Evolutionary conservation across 2,113 vertebrate genomes (phyloP).

Genomic region (Pseudopipra pipra): DNA sequence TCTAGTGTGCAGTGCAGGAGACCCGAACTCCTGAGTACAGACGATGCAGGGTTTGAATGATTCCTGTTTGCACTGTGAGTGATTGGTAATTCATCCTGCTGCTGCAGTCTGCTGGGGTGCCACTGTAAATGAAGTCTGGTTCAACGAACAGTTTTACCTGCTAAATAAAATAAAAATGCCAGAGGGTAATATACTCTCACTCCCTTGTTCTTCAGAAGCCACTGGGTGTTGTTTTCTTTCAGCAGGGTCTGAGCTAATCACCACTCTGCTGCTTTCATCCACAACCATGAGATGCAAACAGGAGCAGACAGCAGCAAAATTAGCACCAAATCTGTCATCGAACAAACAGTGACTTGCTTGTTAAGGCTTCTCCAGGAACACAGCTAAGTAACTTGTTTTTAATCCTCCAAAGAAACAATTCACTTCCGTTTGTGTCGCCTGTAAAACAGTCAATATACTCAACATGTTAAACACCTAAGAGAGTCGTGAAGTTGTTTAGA

Average conservation of each 20-base stretch:
- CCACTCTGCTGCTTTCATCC: slow-evolving; percentile 32
- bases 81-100: slow-evolving; percentile 26
- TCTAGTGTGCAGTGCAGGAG: neutral
- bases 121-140: slow-evolving; percentile 37
- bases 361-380: slow-evolving; percentile 1
- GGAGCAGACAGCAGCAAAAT: slow-evolving; percentile 55
- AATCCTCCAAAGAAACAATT: slow-evolving; percentile 7
- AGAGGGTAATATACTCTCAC: slow-evolving; percentile 43
- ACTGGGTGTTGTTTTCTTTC: neutral
- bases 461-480: neutral
- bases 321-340: slow-evolving; percentile 28
- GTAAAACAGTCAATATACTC: neutral
- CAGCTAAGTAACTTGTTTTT: slow-evolving; percentile 8
- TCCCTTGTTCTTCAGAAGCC: slow-evolving; percentile 36
- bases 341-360: slow-evolving; percentile 33
- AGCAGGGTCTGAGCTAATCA: slow-evolving; percentile 49
- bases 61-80: neutral
- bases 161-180: slow-evolving; percentile 62
- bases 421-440: neutral
- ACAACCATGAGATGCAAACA: neutral
- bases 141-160: slow-evolving; percentile 43
- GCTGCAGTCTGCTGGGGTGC: slow-evolving; percentile 25
- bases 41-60: neutral
- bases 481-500: neutral
- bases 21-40: neutral